Evolutionary conservation across 2,888 invertebrate genomes (phyloP).

Genomic region (Melanchra persicariae): DNA sequence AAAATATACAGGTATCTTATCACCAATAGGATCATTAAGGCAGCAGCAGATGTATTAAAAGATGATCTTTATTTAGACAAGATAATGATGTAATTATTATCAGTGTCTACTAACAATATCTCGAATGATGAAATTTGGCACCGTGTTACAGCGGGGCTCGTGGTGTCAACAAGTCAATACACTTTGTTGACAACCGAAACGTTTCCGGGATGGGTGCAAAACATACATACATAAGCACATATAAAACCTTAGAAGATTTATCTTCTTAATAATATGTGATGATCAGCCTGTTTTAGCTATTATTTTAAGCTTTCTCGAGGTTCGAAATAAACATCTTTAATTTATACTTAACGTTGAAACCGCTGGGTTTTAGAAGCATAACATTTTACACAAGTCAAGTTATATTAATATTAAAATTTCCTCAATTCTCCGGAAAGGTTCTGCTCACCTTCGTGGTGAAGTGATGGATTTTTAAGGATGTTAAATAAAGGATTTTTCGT

Average conservation of each 20-base stretch:
- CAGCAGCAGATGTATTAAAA: conserved; percentile 9
- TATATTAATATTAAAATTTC: too few relatives aligned
- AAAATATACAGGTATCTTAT: conserved; percentile 3
- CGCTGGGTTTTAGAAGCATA: too few relatives aligned
- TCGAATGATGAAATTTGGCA: conserved; percentile 50
- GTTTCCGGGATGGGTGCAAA: conserved; percentile 35
- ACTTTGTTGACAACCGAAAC: conserved; percentile 36
- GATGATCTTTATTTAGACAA: conserved; percentile 2
- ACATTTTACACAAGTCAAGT: too few relatives aligned
- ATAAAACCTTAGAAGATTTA: neutral
- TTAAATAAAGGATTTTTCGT: too few relatives aligned
- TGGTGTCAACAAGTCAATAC: conserved; percentile 7
- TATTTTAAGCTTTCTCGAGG: too few relatives aligned
- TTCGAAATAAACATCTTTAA: too few relatives aligned
- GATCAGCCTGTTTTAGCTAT: neutral
- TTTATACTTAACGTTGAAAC: too few relatives aligned
- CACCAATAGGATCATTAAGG: conserved; percentile 3
- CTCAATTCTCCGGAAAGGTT: too few relatives aligned
- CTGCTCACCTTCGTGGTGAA: too few relatives aligned
- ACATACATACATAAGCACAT: neutral
- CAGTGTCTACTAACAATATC: conserved; percentile 6
- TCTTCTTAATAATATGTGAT: neutral
- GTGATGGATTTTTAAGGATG: too few relatives aligned
- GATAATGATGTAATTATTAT: conserved; percentile 2
- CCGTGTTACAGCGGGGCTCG: conserved; percentile 6